phyloP scores from a whole-genome alignment of 2,888 invertebrate genomes.

The Blera fallax region DNA sequence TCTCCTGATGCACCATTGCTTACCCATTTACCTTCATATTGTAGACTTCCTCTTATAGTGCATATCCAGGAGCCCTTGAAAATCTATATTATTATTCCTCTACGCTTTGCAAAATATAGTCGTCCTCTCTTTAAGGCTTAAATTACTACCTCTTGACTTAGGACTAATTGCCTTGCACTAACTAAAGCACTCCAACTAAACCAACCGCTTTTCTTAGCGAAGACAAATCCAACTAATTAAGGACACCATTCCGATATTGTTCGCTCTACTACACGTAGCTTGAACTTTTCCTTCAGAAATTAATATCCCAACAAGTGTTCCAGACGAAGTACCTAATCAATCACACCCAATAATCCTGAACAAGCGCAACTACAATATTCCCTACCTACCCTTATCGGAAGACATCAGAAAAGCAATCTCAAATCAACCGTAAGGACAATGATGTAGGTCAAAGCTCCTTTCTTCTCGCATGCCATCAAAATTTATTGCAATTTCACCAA shows the following conservation, averaged over 20 bases:
- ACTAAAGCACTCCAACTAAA: background rate
- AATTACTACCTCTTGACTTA: background rate
- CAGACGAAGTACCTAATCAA: constrained; percentile 44
- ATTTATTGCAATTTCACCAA: constrained; percentile 27
- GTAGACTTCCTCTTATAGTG: too few species aligned
- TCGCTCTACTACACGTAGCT: background rate
- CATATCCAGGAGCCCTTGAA: too few species aligned
- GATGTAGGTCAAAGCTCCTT: constrained; percentile 68
- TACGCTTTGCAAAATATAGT: too few species aligned
- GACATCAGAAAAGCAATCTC: constrained; percentile 26
- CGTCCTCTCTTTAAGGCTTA: too few species aligned
- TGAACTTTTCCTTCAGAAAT: constrained; percentile 10
- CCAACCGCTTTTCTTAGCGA: background rate
- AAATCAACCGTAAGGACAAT: constrained; percentile 51
- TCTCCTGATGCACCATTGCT: too few species aligned
- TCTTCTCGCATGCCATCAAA: background rate
- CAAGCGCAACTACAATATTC: background rate
- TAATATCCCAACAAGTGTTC: constrained; percentile 58
- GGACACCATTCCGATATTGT: background rate
- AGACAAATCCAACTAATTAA: background rate
- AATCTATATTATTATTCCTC: too few species aligned
- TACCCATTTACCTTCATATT: too few species aligned
- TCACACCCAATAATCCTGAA: constrained; percentile 38
- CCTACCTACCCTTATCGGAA: background rate
- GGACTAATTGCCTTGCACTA: background rate